Conservation (phyloP, 2,113 vertebrate genomes). For the Zingel zingel region DNA sequence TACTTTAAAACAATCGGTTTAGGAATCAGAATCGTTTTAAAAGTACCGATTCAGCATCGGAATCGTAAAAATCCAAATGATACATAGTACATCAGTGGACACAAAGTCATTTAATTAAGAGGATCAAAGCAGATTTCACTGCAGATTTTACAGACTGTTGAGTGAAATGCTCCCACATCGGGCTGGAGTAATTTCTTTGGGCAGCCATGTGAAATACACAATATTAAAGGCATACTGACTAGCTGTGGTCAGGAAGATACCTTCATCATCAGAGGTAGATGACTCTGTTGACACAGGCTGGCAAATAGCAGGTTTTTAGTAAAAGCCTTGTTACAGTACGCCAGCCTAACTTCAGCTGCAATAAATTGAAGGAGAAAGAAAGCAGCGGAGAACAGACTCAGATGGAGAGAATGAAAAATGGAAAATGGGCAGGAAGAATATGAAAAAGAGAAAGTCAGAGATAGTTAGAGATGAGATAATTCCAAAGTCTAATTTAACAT, state of each 20-base stretch:
- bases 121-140: conserved; percentile 23
- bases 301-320: conserved; percentile 50
- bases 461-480: conserved; percentile 28
- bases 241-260: conserved; percentile 28
- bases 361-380: conserved; percentile 26
- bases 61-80: no score
- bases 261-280: conserved; percentile 38
- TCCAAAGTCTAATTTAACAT: conserved; percentile 44
- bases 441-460: conserved; percentile 27
- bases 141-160: conserved; percentile 45
- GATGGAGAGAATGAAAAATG: neutral
- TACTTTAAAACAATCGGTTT: no score
- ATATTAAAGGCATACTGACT: conserved; percentile 66
- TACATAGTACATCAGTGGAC: conserved; percentile 35
- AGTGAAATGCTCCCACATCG: conserved; percentile 53
- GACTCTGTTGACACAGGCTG: conserved; percentile 6
- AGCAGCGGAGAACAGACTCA: neutral
- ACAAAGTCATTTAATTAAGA: conserved; percentile 57
- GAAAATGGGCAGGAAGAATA: conserved; percentile 4
- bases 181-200: conserved; percentile 49
- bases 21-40: no score
- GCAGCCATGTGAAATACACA: conserved; percentile 39
- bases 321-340: conserved; percentile 24
- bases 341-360: conserved; percentile 2
- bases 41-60: no score